These are phyloP conservation scores for Ennomos fuscantarius DNA, from an alignment of 2,888 invertebrate genomes.

Conservation along the genomic window DNA sequence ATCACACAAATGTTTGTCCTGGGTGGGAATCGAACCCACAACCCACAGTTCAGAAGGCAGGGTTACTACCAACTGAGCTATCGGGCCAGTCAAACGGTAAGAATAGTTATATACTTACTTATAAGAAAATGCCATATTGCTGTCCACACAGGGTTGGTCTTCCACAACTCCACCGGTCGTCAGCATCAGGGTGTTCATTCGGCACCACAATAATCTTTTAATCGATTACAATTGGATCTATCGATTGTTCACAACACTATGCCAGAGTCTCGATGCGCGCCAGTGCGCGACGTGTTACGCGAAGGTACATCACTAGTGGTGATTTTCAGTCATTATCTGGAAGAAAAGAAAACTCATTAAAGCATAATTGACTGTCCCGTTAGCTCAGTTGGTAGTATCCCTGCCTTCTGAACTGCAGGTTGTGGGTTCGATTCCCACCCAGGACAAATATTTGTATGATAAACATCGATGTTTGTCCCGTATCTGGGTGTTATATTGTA, in stretches of 20 bases:
- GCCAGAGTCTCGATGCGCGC: constrained; percentile 57
- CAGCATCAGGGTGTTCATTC: constrained; percentile 83
- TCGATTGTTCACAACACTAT: constrained; percentile 65
- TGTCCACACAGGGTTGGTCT: constrained; percentile 76
- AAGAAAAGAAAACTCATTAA: constrained; percentile 42
- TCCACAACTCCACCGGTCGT: constrained; percentile 74
- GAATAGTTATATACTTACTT: constrained; percentile 64
- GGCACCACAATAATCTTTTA: constrained; percentile 42
- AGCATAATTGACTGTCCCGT: too few species aligned
- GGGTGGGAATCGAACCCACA: too few species aligned
- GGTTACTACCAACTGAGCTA: too few species aligned
- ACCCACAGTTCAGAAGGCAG: too few species aligned
- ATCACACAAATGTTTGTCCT: too few species aligned
- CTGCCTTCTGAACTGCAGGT: too few species aligned
- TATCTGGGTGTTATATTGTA: too few species aligned
- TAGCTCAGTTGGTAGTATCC: too few species aligned
- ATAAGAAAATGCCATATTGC: constrained; percentile 79
- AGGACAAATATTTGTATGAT: too few species aligned
- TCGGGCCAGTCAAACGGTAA: too few species aligned
- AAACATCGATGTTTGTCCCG: too few species aligned
- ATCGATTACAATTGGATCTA: constrained; percentile 40
- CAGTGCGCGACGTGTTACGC: constrained; percentile 62
- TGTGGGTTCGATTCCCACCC: too few species aligned
- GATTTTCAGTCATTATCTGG: constrained; percentile 57
- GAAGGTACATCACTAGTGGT: constrained; percentile 68